phyloP scores from a whole-genome alignment of 2,888 invertebrate species.

The Seira ritae region DNA sequence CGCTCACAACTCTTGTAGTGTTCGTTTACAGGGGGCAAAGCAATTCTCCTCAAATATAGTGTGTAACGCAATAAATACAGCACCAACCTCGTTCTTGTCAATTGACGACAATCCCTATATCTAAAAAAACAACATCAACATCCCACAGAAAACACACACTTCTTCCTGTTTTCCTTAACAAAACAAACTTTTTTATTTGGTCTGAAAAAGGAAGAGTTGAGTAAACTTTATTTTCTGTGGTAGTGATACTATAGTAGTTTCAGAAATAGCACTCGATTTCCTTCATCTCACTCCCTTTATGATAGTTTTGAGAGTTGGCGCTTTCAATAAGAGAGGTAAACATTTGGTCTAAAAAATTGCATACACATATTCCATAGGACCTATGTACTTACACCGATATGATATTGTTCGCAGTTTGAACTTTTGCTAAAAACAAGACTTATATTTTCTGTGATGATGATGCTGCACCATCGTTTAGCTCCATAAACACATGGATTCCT shows the following conservation, averaged over 20 bases:
- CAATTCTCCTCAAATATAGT: too few relatives aligned
- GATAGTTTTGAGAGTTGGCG: not conserved
- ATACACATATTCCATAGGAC: too few relatives aligned
- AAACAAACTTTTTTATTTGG: not conserved
- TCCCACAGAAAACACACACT: not conserved
- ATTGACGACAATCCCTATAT: too few relatives aligned
- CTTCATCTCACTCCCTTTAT: not conserved
- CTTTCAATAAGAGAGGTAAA: not conserved
- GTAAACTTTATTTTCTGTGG: not conserved
- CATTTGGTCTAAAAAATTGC: not conserved
- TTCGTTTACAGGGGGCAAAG: not conserved
- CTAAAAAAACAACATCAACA: not conserved
- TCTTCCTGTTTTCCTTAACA: not conserved
- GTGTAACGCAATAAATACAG: too few relatives aligned
- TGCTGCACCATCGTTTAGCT: not conserved
- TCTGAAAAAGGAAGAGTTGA: not conserved
- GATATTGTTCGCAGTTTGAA: too few relatives aligned
- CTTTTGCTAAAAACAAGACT: slow-evolving; percentile 3
- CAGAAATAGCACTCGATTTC: not conserved
- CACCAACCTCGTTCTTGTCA: too few relatives aligned
- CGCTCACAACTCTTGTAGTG: not conserved
- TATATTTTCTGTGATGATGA: not conserved
- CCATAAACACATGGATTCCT: not conserved
- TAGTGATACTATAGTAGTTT: not conserved
- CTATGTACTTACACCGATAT: too few relatives aligned